Evolutionary conservation across 2,797 vertebrate species (phyloP).

Genomic region (Takifugu ocellatus): DNA sequence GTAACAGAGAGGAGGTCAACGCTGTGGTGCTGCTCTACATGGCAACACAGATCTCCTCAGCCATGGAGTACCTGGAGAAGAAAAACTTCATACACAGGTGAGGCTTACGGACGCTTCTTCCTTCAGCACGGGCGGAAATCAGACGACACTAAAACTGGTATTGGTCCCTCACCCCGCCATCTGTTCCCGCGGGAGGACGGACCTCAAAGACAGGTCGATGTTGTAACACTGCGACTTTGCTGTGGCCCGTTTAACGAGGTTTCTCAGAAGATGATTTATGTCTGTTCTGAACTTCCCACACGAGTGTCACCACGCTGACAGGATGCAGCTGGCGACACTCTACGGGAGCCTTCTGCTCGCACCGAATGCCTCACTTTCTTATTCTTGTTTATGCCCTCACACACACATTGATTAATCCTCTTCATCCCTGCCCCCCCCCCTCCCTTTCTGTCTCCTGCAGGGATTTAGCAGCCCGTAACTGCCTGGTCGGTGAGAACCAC

Average conservation of each 20-base stretch:
- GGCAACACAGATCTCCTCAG: slow-evolving; percentile 99
- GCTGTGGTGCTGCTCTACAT: slow-evolving; percentile 98
- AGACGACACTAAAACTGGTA: neutral
- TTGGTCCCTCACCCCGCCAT: neutral
- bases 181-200: neutral
- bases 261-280: slow-evolving; percentile 42
- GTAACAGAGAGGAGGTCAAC: slow-evolving; percentile 93
- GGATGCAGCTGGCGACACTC: slow-evolving; percentile 33
- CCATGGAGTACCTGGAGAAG: slow-evolving; percentile 99
- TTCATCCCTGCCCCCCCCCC: neutral
- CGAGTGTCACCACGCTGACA: slow-evolving; percentile 35
- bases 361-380: neutral
- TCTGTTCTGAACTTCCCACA: slow-evolving; percentile 29
- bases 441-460: slow-evolving; percentile 61
- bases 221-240: slow-evolving; percentile 41
- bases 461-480: slow-evolving; percentile 96
- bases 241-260: slow-evolving; percentile 43
- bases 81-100: slow-evolving; percentile 99
- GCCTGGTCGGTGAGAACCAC: slow-evolving; percentile 97
- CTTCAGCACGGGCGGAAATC: neutral
- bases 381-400: neutral
- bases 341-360: neutral
- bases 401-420: neutral
- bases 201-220: slow-evolving; percentile 22
- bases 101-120: neutral